Conservation (phyloP, 2,113 vertebrate genomes). For the Ailurus styani region DNA sequence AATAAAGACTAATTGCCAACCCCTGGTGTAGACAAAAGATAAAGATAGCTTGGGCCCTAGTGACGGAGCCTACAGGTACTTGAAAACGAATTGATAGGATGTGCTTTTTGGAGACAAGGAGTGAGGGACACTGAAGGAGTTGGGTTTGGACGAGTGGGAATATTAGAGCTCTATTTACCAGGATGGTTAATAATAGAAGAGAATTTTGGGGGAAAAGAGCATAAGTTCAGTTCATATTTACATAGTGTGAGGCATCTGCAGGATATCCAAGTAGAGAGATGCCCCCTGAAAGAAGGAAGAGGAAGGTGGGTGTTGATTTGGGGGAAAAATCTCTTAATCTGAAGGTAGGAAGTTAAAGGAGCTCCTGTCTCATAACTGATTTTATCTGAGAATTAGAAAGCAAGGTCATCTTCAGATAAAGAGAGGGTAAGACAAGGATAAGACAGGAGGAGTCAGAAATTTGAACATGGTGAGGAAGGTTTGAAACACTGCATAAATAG, state of each 20-base stretch:
- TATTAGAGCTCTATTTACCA: background rate
- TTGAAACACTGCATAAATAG: background rate
- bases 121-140: background rate
- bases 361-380: background rate
- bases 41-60: background rate
- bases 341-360: background rate
- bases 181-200: background rate
- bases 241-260: background rate
- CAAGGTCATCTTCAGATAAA: background rate
- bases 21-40: background rate
- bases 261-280: background rate
- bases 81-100: background rate
- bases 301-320: background rate
- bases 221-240: background rate
- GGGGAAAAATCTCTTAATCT: background rate
- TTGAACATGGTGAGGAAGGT: background rate
- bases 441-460: background rate
- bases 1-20: background rate
- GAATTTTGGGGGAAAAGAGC: background rate
- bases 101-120: background rate
- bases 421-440: background rate
- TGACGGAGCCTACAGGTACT: background rate
- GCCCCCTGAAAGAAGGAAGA: background rate
- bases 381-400: constrained; percentile 2
- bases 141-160: background rate